phyloP scores from a whole-genome alignment of 2,888 invertebrate species.

The Aethes cnicana region DNA sequence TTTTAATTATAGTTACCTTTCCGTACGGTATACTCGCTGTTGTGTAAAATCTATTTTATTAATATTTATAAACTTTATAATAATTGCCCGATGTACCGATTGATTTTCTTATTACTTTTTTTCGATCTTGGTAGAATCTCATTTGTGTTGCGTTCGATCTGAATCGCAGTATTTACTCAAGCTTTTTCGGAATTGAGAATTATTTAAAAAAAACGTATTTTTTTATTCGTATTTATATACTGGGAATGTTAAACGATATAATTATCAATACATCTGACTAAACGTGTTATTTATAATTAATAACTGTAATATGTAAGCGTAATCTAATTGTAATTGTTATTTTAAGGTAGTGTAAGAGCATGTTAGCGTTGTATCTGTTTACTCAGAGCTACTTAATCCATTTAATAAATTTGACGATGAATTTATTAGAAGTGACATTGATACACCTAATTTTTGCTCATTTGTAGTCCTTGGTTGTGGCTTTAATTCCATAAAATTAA shows the following conservation, averaged over 20 bases:
- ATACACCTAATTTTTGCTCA: conserved; percentile 36
- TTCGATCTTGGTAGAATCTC: conserved; percentile 50
- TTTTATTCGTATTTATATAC: conserved; percentile 71
- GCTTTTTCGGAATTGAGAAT: conserved; percentile 70
- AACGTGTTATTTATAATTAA: conserved; percentile 43
- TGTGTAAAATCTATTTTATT: conserved; percentile 60
- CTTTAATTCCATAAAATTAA: conserved; percentile 51
- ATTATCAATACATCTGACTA: conserved; percentile 42
- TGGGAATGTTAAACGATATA: conserved; percentile 43
- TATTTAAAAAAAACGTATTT: conserved; percentile 59
- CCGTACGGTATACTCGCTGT: conserved; percentile 50
- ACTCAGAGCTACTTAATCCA: conserved; percentile 34
- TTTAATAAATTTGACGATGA: conserved; percentile 34
- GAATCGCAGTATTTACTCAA: conserved; percentile 44
- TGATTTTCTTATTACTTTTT: conserved; percentile 33
- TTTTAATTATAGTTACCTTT: conserved; percentile 62
- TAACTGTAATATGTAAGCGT: conserved; percentile 39
- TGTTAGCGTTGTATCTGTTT: conserved; percentile 36
- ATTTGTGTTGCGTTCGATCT: conserved; percentile 43
- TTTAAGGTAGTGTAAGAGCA: conserved; percentile 37
- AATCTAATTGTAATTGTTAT: conserved; percentile 41
- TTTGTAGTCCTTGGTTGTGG: conserved; percentile 51
- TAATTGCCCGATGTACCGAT: conserved; percentile 33
- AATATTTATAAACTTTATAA: conserved; percentile 50
- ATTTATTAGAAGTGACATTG: conserved; percentile 35